Evolutionary conservation across 2,888 invertebrate species (phyloP).

Genomic region (Drosophila lutescens): DNA sequence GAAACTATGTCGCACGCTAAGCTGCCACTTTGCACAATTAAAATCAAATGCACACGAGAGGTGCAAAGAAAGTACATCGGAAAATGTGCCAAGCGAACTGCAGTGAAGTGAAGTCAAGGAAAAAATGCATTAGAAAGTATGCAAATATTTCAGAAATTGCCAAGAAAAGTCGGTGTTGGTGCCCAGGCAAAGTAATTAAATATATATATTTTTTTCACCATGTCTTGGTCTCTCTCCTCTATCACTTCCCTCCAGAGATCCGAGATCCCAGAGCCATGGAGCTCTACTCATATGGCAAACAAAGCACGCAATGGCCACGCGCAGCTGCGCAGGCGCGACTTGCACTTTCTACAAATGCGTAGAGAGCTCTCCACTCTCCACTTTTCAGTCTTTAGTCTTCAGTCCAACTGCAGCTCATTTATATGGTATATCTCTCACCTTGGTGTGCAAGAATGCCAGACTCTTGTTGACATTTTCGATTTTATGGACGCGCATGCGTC

Average conservation of each 20-base stretch:
- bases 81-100: slow-evolving; percentile 42
- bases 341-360: slow-evolving; percentile 79
- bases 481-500: slow-evolving; percentile 98
- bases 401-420: background rate
- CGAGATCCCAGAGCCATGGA: background rate
- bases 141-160: slow-evolving; percentile 70
- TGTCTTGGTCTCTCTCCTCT: slow-evolving; percentile 15
- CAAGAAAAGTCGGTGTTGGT: slow-evolving; percentile 11
- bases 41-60: slow-evolving; percentile 60
- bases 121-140: slow-evolving; percentile 75
- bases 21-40: slow-evolving; percentile 53
- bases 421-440: slow-evolving; percentile 85
- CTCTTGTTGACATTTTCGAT: slow-evolving; percentile 99
- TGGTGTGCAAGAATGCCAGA: slow-evolving; percentile 97
- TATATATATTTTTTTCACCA: slow-evolving; percentile 38
- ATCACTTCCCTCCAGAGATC: slow-evolving; percentile 13
- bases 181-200: slow-evolving; percentile 65
- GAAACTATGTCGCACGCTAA: slow-evolving; percentile 74
- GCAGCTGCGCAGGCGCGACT: slow-evolving; percentile 73
- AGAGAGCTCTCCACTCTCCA: slow-evolving; percentile 34
- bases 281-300: slow-evolving; percentile 71
- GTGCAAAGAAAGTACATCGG: slow-evolving; percentile 40
- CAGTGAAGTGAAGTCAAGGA: slow-evolving; percentile 2
- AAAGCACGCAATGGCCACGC: slow-evolving; percentile 78
- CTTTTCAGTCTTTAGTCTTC: background rate